These are phyloP conservation scores for Eurois occulta DNA, from an alignment of 2,888 invertebrate genomes.

Conservation along the genomic window DNA sequence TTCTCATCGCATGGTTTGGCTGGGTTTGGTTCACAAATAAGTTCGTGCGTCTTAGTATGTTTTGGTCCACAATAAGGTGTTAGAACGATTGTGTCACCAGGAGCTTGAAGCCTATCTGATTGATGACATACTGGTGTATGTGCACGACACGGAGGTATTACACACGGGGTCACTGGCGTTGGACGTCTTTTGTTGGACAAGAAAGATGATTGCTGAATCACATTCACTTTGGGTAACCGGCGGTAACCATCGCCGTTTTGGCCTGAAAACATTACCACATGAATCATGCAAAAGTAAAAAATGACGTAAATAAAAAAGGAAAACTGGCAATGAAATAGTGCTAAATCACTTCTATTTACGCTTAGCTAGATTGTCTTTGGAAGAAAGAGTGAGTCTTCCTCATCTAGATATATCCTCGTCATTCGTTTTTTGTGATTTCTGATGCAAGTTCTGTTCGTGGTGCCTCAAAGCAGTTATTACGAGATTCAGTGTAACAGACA, in stretches of 20 bases:
- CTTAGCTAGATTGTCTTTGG: neutral
- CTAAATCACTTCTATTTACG: neutral
- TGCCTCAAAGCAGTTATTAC: neutral
- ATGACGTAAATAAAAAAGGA: neutral
- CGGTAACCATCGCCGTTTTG: neutral
- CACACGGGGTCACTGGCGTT: constrained; percentile 1
- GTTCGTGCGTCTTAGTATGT: neutral
- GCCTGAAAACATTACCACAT: constrained; percentile 15
- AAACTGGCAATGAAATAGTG: neutral
- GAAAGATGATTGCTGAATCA: constrained; percentile 36
- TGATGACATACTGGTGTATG: neutral
- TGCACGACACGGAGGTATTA: constrained; percentile 1
- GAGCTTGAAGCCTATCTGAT: neutral
- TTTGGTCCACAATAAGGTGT: neutral
- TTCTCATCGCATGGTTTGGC: neutral
- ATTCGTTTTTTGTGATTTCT: neutral
- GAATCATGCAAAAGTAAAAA: neutral
- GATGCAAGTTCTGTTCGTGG: neutral
- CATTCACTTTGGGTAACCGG: neutral
- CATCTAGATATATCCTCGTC: neutral
- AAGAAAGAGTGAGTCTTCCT: neutral
- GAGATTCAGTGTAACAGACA: neutral
- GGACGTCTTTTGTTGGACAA: neutral
- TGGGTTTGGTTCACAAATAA: neutral
- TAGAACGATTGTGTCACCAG: neutral